Evolutionary conservation across 2,888 invertebrate species (phyloP), one percentile per base, ranked within the genome.

Genomic region (Pharmacophagus antenor): DNA sequence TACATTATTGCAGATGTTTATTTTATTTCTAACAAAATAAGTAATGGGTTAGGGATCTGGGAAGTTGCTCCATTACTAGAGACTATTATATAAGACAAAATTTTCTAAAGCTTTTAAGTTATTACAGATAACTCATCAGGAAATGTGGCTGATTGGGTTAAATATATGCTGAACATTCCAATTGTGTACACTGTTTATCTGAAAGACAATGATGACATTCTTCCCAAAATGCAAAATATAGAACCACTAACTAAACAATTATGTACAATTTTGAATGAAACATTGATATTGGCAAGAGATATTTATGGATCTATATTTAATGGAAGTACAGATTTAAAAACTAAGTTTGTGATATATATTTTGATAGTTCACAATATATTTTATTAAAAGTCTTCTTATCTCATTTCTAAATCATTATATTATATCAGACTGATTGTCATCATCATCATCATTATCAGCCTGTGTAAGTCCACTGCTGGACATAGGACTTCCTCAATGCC

Each of bases 101-200:
- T 37, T n/a, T n/a, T n/a, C n/a, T n/a, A n/a, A n/a, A n/a, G n/a
- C n/a, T n/a, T 37, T n/a, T 37, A 0, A 37, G 22, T 17, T 55
- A 27, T 62, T 62, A n/a, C 57, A 58, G 88, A 79, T 68, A 86
- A 86, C 61, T 69, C 72, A 62, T 70, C 80, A 63, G 88, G 89
- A 15, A 86, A 80, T 62, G 72, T 76, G 68, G 85, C 88, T 23
- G 88, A 90, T 63, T 90, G 88, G 88, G 85, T 88, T 2, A 89
- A 90, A 64, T 69, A 63, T 12, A 78, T 79, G 57, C 69, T 88
- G 49, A 89, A 89, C 63, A 73, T 80, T 25, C 89, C 89, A 1
- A 58, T 88, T 46, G 89, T 90, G 0, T 83, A 75, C 56, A 86
- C 88, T 55, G 62, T 84, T 10, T 77, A 83, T 53, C 65, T 88